phyloP scores from a whole-genome alignment of 2,797 vertebrate species.

The Platyrinchus mystaceus region DNA sequence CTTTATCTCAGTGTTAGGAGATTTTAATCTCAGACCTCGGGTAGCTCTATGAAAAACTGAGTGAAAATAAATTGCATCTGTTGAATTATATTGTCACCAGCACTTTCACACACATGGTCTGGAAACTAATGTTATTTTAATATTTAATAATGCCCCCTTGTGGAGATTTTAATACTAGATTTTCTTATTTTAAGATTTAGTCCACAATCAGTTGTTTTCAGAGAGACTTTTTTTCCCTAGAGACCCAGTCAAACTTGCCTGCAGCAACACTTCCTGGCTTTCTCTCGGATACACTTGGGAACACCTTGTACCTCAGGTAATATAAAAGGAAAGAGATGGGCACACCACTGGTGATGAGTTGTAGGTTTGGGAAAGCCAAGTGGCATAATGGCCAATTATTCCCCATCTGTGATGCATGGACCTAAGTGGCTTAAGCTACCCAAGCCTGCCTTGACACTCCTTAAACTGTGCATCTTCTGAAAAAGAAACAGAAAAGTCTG shows the following conservation, averaged over 20 bases:
- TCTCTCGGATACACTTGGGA: fast-evolving
- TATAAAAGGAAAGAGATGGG: neutral
- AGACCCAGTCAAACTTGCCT: neutral
- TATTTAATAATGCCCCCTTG: neutral
- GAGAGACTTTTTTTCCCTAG: neutral
- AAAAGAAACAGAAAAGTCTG: neutral
- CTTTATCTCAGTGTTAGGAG: neutral
- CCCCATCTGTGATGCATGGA: neutral
- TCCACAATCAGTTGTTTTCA: neutral
- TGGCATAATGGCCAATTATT: neutral
- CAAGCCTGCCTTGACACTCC: neutral
- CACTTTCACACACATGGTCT: neutral
- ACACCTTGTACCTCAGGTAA: neutral
- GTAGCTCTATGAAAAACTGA: neutral
- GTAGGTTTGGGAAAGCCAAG: neutral
- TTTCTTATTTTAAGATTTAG: neutral
- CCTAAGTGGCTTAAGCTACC: neutral
- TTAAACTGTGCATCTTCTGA: neutral
- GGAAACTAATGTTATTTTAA: neutral
- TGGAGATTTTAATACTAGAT: neutral
- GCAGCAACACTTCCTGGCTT: neutral
- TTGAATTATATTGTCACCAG: neutral
- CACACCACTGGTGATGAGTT: neutral
- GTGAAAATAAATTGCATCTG: neutral
- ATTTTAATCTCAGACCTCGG: neutral